Conservation (phyloP, 2,113 vertebrate species). For the Phylloscopus trochilus region DNA sequence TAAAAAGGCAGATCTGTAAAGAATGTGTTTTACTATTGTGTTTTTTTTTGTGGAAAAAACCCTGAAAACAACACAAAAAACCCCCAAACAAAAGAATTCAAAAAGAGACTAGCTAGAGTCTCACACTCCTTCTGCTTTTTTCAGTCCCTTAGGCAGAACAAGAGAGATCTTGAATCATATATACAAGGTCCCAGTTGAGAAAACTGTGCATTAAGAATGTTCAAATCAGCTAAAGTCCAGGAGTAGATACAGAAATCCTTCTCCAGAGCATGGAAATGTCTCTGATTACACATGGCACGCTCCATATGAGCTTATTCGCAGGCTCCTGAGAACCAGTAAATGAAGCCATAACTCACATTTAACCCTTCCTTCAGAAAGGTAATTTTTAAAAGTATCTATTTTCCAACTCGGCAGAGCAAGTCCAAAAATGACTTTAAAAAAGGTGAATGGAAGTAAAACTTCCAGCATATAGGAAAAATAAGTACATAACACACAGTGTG, state of each 20-base stretch:
- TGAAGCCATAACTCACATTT: conserved; percentile 8
- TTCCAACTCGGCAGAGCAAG: neutral
- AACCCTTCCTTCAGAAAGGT: neutral
- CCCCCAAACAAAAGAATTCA: neutral
- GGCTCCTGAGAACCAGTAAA: neutral
- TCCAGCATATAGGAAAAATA: neutral
- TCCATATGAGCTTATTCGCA: neutral
- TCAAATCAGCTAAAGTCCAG: neutral
- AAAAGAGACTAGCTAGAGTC: neutral
- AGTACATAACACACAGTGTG: neutral
- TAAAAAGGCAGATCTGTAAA: neutral
- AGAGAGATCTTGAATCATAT: neutral
- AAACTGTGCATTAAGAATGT: neutral
- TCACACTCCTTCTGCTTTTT: neutral
- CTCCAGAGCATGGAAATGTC: neutral
- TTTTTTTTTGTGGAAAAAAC: neutral
- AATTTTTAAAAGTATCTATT: neutral
- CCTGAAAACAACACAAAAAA: neutral
- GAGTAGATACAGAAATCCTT: neutral
- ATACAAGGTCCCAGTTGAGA: neutral
- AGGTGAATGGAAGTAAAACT: neutral
- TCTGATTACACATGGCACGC: neutral
- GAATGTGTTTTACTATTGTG: neutral
- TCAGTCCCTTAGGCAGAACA: neutral
- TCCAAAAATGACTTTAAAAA: neutral